Percentiles rank a stretch among this genome's conserved stretches.
These are phyloP conservation scores for Archips xylosteana DNA, from an alignment of 2,888 invertebrate genomes.

Conservation along the genomic window DNA sequence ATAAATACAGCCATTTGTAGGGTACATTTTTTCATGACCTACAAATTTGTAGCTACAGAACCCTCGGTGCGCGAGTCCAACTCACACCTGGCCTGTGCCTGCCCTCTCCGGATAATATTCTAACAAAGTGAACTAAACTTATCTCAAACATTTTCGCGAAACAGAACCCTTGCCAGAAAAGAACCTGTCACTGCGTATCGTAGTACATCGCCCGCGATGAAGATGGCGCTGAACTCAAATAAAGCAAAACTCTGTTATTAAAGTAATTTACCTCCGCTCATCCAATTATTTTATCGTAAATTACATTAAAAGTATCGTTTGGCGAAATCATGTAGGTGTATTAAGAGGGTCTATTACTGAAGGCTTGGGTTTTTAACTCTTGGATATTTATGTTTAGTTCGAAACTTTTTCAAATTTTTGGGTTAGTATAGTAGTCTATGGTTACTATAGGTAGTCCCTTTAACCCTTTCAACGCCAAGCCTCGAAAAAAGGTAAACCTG, in stretches of 20 bases:
- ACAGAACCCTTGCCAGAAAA: background rate
- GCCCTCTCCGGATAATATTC: too few relatives aligned
- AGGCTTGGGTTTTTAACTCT: background rate
- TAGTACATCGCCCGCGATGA: slow-evolving; percentile 4
- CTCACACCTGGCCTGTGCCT: too few relatives aligned
- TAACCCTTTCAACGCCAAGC: too few relatives aligned
- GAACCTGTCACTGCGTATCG: background rate
- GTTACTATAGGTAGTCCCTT: too few relatives aligned
- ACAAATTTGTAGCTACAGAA: too few relatives aligned
- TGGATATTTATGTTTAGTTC: background rate
- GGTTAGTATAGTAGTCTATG: too few relatives aligned
- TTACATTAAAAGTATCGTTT: slow-evolving; percentile 53
- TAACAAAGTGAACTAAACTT: too few relatives aligned
- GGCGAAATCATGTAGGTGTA: slow-evolving; percentile 51
- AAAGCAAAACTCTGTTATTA: slow-evolving; percentile 24
- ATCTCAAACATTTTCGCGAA: background rate
- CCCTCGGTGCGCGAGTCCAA: too few relatives aligned
- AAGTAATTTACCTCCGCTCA: slow-evolving; percentile 49
- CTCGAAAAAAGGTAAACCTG: too few relatives aligned
- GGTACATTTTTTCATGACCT: too few relatives aligned
- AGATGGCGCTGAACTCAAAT: slow-evolving; percentile 32
- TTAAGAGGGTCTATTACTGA: background rate
- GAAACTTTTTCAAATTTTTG: too few relatives aligned
- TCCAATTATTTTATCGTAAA: slow-evolving; percentile 64
- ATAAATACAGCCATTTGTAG: too few relatives aligned